phyloP scores from a whole-genome alignment of 2,888 invertebrate genomes.

The Therioaphis trifolii region DNA sequence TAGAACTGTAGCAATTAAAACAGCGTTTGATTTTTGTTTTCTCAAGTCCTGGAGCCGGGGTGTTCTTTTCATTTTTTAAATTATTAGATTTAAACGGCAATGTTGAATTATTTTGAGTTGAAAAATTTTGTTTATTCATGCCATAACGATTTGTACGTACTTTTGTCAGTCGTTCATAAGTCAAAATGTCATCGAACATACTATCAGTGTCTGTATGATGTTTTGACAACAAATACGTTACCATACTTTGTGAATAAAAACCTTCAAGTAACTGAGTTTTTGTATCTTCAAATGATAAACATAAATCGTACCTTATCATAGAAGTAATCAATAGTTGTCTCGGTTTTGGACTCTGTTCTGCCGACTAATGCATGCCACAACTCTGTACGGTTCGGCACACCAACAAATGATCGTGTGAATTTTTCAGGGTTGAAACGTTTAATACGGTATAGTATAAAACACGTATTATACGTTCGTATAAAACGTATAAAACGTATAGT shows the following conservation, averaged over 20 bases:
- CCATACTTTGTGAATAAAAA: conserved; percentile 5
- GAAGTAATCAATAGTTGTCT: conserved; percentile 15
- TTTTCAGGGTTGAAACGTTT: no score
- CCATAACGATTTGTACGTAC: background rate
- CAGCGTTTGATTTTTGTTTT: background rate
- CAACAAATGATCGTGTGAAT: conserved; percentile 6
- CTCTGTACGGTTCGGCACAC: background rate
- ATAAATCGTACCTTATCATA: conserved; percentile 19
- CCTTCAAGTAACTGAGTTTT: conserved; percentile 5
- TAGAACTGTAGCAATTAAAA: conserved; percentile 16
- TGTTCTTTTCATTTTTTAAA: background rate
- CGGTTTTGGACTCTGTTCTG: background rate
- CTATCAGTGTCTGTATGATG: no score
- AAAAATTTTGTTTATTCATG: background rate
- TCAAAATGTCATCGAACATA: background rate
- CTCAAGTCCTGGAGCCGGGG: background rate
- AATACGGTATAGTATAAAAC: no score
- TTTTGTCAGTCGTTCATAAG: conserved; percentile 29
- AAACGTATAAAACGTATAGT: no score
- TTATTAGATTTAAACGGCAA: no score
- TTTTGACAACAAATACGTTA: conserved; percentile 23
- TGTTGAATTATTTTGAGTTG: no score
- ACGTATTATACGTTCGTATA: no score
- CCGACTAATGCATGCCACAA: background rate
- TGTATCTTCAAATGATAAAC: conserved; percentile 23